A percentile compares a stretch with the other conserved stretches of the same genome.
phyloP scores from a whole-genome alignment of 2,797 vertebrate species.

The Dendrocincla tyrannina region DNA sequence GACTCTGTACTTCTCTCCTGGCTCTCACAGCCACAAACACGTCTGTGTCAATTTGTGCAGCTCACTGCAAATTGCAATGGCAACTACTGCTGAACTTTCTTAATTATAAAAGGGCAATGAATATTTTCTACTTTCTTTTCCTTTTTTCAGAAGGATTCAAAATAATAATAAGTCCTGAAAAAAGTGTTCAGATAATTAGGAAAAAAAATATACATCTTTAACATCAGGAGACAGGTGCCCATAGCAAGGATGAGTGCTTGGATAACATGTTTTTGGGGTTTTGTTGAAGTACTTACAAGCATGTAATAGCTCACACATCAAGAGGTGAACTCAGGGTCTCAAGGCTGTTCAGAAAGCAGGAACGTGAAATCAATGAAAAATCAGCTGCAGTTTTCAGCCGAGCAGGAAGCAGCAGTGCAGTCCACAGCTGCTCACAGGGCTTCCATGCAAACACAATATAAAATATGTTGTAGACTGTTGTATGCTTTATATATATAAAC shows the following conservation, averaged over 20 bases:
- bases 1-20: neutral
- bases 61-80: neutral
- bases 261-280: fast-evolving
- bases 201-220: neutral
- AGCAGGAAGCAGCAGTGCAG: neutral
- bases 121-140: neutral
- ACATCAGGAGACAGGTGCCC: neutral
- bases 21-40: neutral
- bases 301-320: neutral
- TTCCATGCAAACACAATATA: fast-evolving
- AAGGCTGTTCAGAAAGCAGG: neutral
- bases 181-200: neutral
- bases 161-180: neutral
- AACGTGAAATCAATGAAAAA: neutral
- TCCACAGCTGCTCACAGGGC: neutral
- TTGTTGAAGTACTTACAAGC: neutral
- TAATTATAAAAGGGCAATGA: neutral
- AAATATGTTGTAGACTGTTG: neutral
- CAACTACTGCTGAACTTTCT: neutral
- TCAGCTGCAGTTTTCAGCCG: neutral
- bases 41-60: neutral
- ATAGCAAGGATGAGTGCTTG: neutral
- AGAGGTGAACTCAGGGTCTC: neutral
- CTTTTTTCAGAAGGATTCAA: neutral
- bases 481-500: neutral